These are phyloP conservation scores for Myxocyprinus asiaticus DNA, from an alignment of 2,113 vertebrate genomes.

Conservation along the genomic window DNA sequence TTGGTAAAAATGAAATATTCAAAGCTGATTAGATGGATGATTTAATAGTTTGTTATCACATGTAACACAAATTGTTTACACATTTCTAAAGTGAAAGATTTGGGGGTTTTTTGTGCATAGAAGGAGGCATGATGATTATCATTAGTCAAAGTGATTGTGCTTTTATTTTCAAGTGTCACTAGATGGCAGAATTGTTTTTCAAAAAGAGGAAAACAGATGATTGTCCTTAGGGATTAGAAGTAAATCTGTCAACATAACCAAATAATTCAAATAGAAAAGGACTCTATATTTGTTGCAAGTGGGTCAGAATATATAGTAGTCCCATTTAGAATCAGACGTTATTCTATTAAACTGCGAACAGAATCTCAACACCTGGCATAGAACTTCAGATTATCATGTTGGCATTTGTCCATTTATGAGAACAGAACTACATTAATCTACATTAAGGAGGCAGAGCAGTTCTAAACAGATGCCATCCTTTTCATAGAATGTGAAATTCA, in stretches of 20 bases:
- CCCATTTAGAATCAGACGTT: background rate
- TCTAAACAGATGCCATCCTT: background rate
- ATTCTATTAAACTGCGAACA: background rate
- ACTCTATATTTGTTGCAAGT: constrained; percentile 19
- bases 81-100: no score
- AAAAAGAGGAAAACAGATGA: background rate
- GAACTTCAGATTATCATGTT: background rate
- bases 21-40: no score
- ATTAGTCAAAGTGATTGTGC: background rate
- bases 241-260: constrained; percentile 6
- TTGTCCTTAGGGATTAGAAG: background rate
- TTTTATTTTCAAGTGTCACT: constrained; percentile 3
- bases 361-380: constrained; percentile 1
- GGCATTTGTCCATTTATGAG: background rate
- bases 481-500: constrained; percentile 6
- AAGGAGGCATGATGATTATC: no score
- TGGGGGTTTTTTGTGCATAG: no score
- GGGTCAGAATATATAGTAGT: constrained; percentile 2
- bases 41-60: no score
- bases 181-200: constrained; percentile 19
- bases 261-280: constrained; percentile 14
- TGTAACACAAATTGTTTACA: no score
- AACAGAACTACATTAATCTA: constrained; percentile 14
- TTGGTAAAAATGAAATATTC: no score
- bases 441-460: background rate